These are phyloP conservation scores for Dermatemys mawii DNA, from an alignment of 2,113 vertebrate species.

Conservation along the genomic window DNA sequence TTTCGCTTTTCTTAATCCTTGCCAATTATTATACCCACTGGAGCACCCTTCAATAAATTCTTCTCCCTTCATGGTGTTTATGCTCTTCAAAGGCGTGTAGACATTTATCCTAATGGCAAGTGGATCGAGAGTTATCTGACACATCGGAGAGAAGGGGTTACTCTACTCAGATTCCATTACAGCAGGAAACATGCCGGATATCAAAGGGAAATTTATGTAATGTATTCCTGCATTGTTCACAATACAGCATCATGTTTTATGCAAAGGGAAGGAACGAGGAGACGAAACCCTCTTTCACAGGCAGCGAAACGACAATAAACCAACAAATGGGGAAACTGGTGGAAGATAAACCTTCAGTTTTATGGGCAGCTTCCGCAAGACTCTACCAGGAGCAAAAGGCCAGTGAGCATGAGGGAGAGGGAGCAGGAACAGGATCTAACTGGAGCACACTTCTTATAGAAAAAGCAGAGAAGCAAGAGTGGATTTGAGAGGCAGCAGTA, in stretches of 20 bases:
- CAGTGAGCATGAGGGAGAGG: neutral
- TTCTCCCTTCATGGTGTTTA: constrained; percentile 59
- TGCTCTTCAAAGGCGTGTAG: constrained; percentile 69
- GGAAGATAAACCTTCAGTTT: constrained; percentile 68
- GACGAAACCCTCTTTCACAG: constrained; percentile 60
- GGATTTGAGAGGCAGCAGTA: accelerated
- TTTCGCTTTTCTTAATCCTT: constrained; percentile 19
- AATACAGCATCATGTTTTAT: constrained; percentile 80
- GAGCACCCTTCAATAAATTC: constrained; percentile 57
- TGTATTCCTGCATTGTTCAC: constrained; percentile 80
- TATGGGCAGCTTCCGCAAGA: constrained; percentile 22
- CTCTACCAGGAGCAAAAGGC: neutral
- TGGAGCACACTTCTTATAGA: neutral
- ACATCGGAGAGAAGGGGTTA: constrained; percentile 62
- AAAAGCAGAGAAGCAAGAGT: accelerated
- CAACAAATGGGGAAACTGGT: constrained; percentile 47
- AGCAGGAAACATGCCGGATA: constrained; percentile 77
- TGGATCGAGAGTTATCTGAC: constrained; percentile 74
- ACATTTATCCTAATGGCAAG: constrained; percentile 75
- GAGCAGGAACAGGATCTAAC: neutral
- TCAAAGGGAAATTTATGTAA: constrained; percentile 84
- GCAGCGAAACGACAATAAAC: constrained; percentile 71
- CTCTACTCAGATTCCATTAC: constrained; percentile 79
- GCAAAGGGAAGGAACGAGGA: constrained; percentile 67
- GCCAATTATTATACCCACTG: constrained; percentile 64